These are phyloP conservation scores for Paelopatides confundens DNA, from an alignment of 53 echinoderm and acorn worm species.

Conservation along the genomic window DNA sequence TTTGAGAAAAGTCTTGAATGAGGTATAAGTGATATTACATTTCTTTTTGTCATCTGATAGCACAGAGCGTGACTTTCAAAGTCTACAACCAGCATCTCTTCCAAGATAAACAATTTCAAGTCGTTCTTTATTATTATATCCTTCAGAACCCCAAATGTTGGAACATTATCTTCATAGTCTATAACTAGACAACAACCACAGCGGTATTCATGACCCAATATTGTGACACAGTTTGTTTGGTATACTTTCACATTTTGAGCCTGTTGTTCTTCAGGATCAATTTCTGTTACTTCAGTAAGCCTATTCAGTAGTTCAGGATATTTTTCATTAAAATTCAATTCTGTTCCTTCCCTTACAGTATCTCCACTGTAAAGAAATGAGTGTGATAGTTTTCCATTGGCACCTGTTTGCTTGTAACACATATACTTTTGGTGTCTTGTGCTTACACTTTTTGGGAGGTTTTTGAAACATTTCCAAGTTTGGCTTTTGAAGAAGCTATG, in stretches of 20 bases:
- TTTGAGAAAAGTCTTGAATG: constrained; percentile 55
- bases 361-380: constrained; percentile 57
- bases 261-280: background rate
- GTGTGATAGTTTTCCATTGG: constrained; percentile 2
- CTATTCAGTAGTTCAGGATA: constrained; percentile 49
- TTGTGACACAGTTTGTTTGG: constrained; percentile 30
- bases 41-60: background rate
- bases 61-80: constrained; percentile 56
- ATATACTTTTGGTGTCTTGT: constrained; percentile 70
- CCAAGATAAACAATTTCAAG: constrained; percentile 53
- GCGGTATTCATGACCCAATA: constrained; percentile 58
- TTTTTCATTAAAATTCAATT: background rate
- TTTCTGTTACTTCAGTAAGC: constrained; percentile 20
- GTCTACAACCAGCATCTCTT: background rate
- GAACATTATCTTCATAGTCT: constrained; percentile 55
- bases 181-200: constrained; percentile 59
- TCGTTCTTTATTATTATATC: constrained; percentile 48
- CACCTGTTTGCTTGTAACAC: constrained; percentile 65
- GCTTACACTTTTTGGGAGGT: constrained; percentile 65
- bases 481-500: constrained; percentile 53
- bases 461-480: constrained; percentile 74
- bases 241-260: constrained; percentile 24
- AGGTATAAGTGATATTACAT: background rate
- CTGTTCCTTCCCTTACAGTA: constrained; percentile 55
- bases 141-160: constrained; percentile 55